Conservation (phyloP, 2,888 invertebrate genomes). For the Eudasyphora cyanicolor region DNA sequence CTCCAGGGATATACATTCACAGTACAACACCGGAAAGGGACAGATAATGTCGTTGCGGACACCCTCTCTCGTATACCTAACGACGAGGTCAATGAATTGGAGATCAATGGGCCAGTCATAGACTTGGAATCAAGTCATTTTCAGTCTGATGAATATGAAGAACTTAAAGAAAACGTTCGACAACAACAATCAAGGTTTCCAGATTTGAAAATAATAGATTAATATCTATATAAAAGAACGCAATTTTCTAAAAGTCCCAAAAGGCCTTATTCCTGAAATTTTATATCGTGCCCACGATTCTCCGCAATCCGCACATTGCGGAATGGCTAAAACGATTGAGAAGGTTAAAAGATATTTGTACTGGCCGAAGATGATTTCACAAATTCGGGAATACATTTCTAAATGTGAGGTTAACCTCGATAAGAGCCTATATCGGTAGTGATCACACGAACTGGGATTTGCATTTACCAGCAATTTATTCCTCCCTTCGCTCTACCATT, state of each 20-base stretch:
- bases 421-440: neutral
- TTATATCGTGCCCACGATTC: neutral
- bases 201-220: neutral
- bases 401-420: constrained; percentile 8
- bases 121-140: neutral
- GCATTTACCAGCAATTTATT: neutral
- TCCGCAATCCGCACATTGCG: neutral
- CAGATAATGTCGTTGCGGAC: constrained; percentile 67
- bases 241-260: neutral
- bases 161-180: too few relatives aligned
- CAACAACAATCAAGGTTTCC: too few relatives aligned
- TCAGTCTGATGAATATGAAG: too few relatives aligned
- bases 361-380: constrained; percentile 47
- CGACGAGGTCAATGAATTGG: neutral
- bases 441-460: neutral
- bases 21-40: constrained; percentile 66
- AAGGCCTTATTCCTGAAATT: neutral
- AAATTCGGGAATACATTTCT: constrained; percentile 37
- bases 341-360: constrained; percentile 39
- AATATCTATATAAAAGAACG: neutral
- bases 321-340: neutral
- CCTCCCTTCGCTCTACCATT: neutral
- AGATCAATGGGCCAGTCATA: neutral
- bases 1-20: constrained; percentile 63
- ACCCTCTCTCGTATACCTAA: constrained; percentile 59